Evolutionary conservation across 1,140 invertebrate genomes (phyloP).

Genomic region (Metopolophium dirhodum): DNA sequence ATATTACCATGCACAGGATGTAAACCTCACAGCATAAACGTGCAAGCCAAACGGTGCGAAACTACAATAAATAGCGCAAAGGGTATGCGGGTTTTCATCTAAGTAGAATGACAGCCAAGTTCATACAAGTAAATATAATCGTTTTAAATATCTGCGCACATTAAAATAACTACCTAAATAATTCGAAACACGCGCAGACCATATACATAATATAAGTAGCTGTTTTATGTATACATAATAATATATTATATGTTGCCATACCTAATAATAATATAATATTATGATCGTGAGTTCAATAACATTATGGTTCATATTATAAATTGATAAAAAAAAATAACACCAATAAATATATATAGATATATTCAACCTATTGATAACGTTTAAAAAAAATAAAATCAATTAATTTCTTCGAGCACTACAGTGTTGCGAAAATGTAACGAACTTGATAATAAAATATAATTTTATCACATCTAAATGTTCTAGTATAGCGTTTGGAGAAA

Average conservation of each 20-base stretch:
- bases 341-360: not conserved
- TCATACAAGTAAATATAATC: not conserved
- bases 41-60: conserved; percentile 16
- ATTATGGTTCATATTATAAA: not conserved
- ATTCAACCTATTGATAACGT: not conserved
- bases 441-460: not conserved
- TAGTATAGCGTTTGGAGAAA: conserved; percentile 21
- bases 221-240: not conserved
- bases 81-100: conserved; percentile 45
- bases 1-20: not conserved
- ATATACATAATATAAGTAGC: not conserved
- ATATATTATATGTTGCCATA: not conserved
- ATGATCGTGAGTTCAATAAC: not conserved
- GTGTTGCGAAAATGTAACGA: conserved; percentile 10
- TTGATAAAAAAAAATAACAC: not conserved
- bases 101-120: not conserved
- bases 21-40: not conserved
- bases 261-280: not conserved
- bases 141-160: not conserved
- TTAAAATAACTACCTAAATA: not conserved
- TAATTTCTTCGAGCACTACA: conserved; percentile 4
- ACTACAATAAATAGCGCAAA: not conserved
- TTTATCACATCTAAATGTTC: conserved; percentile 16
- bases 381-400: not conserved
- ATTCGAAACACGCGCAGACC: not conserved